phyloP scores from a whole-genome alignment of 2,797 vertebrate genomes.

The Hoplostethus mediterraneus region DNA sequence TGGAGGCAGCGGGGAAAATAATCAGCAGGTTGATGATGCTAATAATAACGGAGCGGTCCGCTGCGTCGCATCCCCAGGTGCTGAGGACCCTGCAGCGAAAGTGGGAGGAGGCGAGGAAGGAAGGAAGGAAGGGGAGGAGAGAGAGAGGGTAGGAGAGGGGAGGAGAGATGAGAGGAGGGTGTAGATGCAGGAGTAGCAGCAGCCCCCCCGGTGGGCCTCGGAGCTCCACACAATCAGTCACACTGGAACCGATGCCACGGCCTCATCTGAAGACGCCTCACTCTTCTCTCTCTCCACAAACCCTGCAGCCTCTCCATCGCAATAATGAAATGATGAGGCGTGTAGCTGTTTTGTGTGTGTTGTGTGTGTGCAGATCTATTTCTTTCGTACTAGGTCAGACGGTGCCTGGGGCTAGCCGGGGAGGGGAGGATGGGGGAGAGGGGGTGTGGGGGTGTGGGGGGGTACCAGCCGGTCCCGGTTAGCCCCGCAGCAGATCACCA shows the following conservation, averaged over 20 bases:
- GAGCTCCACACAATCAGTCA: constrained; percentile 57
- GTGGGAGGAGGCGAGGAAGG: neutral
- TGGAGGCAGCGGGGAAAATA: constrained; percentile 54
- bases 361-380: constrained; percentile 27
- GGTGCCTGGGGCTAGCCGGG: constrained; percentile 36
- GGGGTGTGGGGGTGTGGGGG: no score
- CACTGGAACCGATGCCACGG: constrained; percentile 49
- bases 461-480: constrained; percentile 8
- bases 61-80: constrained; percentile 41
- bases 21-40: constrained; percentile 53
- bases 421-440: no score
- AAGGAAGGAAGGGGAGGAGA: neutral
- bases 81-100: constrained; percentile 37
- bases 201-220: constrained; percentile 60
- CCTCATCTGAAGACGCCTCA: constrained; percentile 43
- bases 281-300: neutral
- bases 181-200: constrained; percentile 41
- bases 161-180: constrained; percentile 51
- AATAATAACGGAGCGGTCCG: constrained; percentile 47
- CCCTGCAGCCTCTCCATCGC: constrained; percentile 31
- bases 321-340: constrained; percentile 53
- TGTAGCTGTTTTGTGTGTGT: constrained; percentile 17
- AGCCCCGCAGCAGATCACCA: constrained; percentile 41
- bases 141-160: constrained; percentile 11
- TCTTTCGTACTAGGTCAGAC: constrained; percentile 53